Conservation (phyloP, 2,888 invertebrate species). For the Rugalucina vietnamica region DNA sequence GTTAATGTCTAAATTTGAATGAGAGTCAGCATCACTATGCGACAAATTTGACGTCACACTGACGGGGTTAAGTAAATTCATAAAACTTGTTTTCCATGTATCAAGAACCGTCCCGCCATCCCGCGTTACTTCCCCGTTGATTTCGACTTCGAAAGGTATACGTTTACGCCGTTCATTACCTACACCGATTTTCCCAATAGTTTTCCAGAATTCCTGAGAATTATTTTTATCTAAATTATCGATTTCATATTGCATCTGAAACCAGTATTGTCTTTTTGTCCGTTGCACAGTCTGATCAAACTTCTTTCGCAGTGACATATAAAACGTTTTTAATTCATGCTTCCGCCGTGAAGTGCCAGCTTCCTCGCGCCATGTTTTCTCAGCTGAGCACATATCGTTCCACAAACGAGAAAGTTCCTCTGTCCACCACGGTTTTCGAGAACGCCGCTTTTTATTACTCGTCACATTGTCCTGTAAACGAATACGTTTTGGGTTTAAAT, state of each 20-base stretch:
- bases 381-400: not conserved
- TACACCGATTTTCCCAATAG: not conserved
- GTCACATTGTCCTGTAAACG: not conserved
- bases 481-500: not conserved
- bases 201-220: constrained; percentile 6
- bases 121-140: not conserved
- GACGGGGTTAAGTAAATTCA: not conserved
- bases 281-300: not conserved
- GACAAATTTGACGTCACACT: not conserved
- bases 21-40: not conserved
- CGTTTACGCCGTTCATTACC: not conserved
- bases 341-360: not conserved
- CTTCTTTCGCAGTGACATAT: not conserved
- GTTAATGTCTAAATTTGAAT: not conserved
- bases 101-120: not conserved
- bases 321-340: not conserved
- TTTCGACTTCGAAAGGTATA: constrained; percentile 1
- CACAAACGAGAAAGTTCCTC: not conserved
- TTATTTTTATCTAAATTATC: not conserved
- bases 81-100: not conserved
- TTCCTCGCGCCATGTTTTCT: not conserved
- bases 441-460: not conserved
- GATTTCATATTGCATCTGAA: not conserved
- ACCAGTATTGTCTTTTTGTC: constrained; percentile 3
- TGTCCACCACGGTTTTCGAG: not conserved